A percentile compares a stretch with the other conserved stretches of the same genome.
These are phyloP conservation scores for Romanogobio albipinnatus DNA, from an alignment of 2,113 vertebrate species.

Conservation along the genomic window DNA sequence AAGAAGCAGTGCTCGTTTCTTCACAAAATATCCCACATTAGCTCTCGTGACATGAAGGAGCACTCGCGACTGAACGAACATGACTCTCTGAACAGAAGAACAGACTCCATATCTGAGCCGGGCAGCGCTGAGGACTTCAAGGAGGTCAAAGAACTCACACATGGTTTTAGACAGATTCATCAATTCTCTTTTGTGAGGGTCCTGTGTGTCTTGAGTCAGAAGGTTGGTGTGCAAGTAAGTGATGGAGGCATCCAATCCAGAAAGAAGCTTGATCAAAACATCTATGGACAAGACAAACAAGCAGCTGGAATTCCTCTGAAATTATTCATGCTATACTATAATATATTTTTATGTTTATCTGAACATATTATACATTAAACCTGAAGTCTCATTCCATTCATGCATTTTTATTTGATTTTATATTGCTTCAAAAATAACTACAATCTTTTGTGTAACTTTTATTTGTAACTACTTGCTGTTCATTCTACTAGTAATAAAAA, in stretches of 20 bases:
- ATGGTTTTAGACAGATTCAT: slow-evolving; percentile 59
- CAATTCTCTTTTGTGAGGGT: background rate
- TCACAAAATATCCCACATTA: slow-evolving; percentile 75
- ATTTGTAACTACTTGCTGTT: background rate
- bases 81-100: slow-evolving; percentile 72
- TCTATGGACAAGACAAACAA: slow-evolving; percentile 65
- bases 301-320: background rate
- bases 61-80: slow-evolving; percentile 68
- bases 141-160: slow-evolving; percentile 78
- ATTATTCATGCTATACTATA: background rate
- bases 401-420: background rate
- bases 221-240: slow-evolving; percentile 71
- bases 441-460: background rate
- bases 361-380: background rate
- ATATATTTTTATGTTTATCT: background rate
- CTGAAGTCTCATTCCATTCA: background rate
- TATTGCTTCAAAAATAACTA: background rate
- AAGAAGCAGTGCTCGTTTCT: slow-evolving; percentile 79
- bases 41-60: slow-evolving; percentile 68
- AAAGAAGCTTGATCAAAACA: slow-evolving; percentile 73
- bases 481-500: background rate
- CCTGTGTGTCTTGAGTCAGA: slow-evolving; percentile 61
- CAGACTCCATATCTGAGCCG: slow-evolving; percentile 62
- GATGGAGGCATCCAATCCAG: slow-evolving; percentile 75
- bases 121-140: slow-evolving; percentile 81